These are phyloP conservation scores for Epinephelus lanceolatus DNA, from an alignment of 2,113 vertebrate genomes.

Conservation along the genomic window DNA sequence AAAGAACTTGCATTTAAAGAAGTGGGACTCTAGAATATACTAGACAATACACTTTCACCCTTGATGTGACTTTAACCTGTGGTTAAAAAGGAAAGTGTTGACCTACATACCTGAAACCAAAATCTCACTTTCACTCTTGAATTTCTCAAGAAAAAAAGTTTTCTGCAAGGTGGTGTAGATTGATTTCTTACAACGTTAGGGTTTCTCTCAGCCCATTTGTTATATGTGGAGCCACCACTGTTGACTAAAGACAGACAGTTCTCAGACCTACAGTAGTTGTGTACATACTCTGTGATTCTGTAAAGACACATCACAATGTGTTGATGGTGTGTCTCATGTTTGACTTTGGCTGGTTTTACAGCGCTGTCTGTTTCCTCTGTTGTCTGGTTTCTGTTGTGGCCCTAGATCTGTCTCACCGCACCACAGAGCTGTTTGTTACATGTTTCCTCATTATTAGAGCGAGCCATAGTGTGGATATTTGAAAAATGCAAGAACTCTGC, in stretches of 20 bases:
- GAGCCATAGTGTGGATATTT: slow-evolving; percentile 34
- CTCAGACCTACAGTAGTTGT: background rate
- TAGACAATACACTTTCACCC: background rate
- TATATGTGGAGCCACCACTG: background rate
- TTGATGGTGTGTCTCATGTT: slow-evolving; percentile 33
- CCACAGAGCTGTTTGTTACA: slow-evolving; percentile 25
- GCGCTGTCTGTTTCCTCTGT: slow-evolving; percentile 39
- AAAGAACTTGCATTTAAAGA: background rate
- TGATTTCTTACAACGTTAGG: background rate
- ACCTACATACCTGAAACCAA: background rate
- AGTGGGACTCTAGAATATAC: background rate
- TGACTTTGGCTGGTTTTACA: slow-evolving; percentile 48
- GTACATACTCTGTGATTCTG: slow-evolving; percentile 26
- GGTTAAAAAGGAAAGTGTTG: background rate
- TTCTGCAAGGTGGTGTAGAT: background rate
- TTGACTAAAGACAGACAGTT: slow-evolving; percentile 6
- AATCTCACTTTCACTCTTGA: background rate
- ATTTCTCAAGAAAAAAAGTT: background rate
- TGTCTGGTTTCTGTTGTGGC: slow-evolving; percentile 42
- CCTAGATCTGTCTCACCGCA: slow-evolving; percentile 30
- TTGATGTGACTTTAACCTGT: background rate
- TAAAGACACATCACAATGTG: slow-evolving; percentile 33
- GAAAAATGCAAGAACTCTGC: slow-evolving; percentile 55
- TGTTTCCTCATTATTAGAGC: slow-evolving; percentile 16
- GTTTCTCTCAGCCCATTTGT: background rate